phyloP scores from a whole-genome alignment of 2,113 vertebrate species.

The Oryzias curvinotus region DNA sequence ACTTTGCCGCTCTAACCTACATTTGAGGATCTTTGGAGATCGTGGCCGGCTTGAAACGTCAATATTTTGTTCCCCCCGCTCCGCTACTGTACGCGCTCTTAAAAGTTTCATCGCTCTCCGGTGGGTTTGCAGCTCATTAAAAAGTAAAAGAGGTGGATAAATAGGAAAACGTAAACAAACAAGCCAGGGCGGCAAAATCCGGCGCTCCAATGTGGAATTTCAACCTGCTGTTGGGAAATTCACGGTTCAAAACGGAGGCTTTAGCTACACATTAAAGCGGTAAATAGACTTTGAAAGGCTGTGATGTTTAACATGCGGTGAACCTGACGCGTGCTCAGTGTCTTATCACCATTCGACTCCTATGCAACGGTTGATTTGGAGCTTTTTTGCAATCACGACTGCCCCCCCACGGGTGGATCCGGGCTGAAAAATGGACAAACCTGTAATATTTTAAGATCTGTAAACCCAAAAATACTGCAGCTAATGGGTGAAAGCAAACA shows the following conservation, averaged over 20 bases:
- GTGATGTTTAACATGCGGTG: conserved; percentile 42
- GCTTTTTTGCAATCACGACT: neutral
- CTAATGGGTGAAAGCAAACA: too few relatives aligned
- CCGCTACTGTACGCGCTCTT: conserved; percentile 72
- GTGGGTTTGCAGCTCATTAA: conserved; percentile 75
- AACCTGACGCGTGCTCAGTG: conserved; percentile 25
- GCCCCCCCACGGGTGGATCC: too few relatives aligned
- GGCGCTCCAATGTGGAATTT: conserved; percentile 34
- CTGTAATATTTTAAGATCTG: too few relatives aligned
- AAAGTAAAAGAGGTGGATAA: conserved; percentile 74
- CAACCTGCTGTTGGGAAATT: conserved; percentile 55
- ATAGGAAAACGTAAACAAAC: conserved; percentile 72
- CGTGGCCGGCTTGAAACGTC: conserved; percentile 88
- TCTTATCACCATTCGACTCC: conserved; percentile 13
- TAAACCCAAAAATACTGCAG: too few relatives aligned
- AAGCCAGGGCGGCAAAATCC: conserved; percentile 48
- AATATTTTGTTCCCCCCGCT: conserved; percentile 79
- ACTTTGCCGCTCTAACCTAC: conserved; percentile 97
- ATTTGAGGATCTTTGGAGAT: conserved; percentile 91
- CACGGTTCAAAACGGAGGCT: conserved; percentile 31
- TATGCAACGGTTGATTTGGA: conserved; percentile 5
- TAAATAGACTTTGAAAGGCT: conserved; percentile 54
- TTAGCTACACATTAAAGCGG: conserved; percentile 56
- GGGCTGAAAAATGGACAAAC: too few relatives aligned
- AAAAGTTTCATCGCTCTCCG: conserved; percentile 73